Conservation (phyloP, 2,797 vertebrate genomes). For the Vipera ursinii region DNA sequence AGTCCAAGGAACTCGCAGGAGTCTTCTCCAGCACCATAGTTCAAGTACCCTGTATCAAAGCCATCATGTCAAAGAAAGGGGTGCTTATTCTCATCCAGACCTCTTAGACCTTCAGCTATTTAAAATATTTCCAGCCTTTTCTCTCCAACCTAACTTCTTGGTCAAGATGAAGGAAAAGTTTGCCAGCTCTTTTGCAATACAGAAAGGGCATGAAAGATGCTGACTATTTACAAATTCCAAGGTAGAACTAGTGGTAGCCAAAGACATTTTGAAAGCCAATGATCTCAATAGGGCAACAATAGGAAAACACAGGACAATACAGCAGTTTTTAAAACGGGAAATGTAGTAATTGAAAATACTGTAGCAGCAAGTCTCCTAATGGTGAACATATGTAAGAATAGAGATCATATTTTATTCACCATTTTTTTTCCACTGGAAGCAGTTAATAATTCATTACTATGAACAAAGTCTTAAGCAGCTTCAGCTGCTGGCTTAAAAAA, state of each 20-base stretch:
- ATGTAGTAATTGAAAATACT: not conserved
- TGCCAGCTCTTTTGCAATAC: no score
- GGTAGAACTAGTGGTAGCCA: not conserved
- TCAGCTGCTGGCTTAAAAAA: not conserved
- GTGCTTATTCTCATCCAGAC: not conserved
- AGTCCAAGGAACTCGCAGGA: no score
- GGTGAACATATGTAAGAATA: not conserved
- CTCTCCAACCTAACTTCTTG: not conserved
- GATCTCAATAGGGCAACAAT: not conserved
- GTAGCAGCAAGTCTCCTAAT: not conserved
- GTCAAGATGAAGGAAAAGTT: not conserved
- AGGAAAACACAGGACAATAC: not conserved
- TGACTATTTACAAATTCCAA: not conserved
- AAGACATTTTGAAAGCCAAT: not conserved
- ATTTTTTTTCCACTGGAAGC: not conserved
- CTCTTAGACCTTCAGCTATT: not conserved
- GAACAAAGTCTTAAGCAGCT: constrained; percentile 15
- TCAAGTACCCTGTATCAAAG: not conserved
- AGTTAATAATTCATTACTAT: constrained; percentile 9
- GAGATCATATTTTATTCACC: not conserved
- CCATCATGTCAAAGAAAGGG: not conserved
- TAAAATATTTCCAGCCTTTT: not conserved
- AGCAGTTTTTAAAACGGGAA: not conserved
- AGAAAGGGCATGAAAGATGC: not conserved
- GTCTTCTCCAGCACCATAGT: no score